Evolutionary conservation across 2,797 vertebrate genomes (phyloP), one percentile per base, ranked within the genome.

Genomic region (Micromesistius poutassou): DNA sequence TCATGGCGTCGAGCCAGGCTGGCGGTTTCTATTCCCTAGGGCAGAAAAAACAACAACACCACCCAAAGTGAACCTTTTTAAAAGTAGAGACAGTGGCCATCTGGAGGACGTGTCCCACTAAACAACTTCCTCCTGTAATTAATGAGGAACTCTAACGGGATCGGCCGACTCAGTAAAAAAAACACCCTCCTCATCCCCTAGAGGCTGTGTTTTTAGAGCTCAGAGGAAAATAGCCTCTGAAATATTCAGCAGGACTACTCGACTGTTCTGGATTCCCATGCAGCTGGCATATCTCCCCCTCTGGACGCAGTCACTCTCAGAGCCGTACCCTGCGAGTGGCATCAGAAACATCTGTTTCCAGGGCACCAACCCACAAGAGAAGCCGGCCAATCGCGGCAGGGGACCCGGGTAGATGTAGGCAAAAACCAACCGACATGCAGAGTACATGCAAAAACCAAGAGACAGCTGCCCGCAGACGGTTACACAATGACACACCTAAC

Each of bases 291-390:
- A 84, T 88, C 83, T 84, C 87, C 62, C 62, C 62, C 22, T 62
- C 16, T 75, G 42, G 35, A 87, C 86, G 81, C 81, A 92, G 89
- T 92, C 86, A 87, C 86, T 91, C 91, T 92, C 85, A 91, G 93
- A 91, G 87, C 84, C 35, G 83, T 83, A 80, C 85, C 76, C 78
- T 82, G 81, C 82, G 85, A 89, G 91, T 91, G 90, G 88, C 93
- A 93, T 90, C 85, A 84, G 84, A 92, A 93, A 91, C 92, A 93
- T 91, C 89, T 93, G 93, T 85, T 92, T 81, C 89, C 85, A 74
- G 84, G 80, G 79, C 84, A 88, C 85, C 82, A 83, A 84, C 81
- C 88, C 88, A 89, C 87, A 87, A 83, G 81, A 87, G 85, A 85
- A 82, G 75, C 75, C 38, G 77, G 80, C 83, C 73, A 19, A 74